Conservation (phyloP, 2,797 vertebrate genomes). For the Champsocephalus gunnari region DNA sequence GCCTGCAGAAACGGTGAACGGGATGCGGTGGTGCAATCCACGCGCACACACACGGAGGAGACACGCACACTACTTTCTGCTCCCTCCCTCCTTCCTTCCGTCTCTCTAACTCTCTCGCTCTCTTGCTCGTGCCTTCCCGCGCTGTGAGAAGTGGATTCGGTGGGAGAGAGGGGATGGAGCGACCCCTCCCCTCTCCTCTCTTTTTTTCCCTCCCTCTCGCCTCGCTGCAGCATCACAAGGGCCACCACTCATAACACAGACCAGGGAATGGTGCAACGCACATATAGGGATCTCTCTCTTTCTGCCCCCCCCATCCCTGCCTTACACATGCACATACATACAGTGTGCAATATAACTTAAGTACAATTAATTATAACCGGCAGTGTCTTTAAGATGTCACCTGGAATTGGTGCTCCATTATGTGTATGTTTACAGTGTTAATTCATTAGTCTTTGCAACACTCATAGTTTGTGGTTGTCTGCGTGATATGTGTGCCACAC, state of each 20-base stretch:
- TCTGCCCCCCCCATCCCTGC: background rate
- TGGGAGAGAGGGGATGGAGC: conserved; percentile 81
- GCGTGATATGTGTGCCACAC: background rate
- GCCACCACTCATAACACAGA: conserved; percentile 84
- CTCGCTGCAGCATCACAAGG: conserved; percentile 90
- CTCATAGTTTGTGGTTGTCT: background rate
- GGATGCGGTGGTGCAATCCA: conserved; percentile 88
- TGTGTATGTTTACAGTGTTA: background rate
- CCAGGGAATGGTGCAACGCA: conserved; percentile 90
- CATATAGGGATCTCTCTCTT: conserved; percentile 68
- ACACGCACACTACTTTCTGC: conserved; percentile 57
- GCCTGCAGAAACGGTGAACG: conserved; percentile 80
- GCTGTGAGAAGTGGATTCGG: conserved; percentile 80
- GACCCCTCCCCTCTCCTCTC: conserved; percentile 76
- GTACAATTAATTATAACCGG: background rate
- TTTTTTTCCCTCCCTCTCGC: conserved; percentile 72
- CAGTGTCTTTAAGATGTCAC: background rate
- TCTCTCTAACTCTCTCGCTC: conserved; percentile 52
- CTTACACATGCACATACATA: conserved; percentile 14
- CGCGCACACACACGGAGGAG: conserved; percentile 68
- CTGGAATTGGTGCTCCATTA: background rate
- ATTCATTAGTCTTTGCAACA: background rate
- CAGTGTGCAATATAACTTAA: conserved; percentile 13
- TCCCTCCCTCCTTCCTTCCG: conserved; percentile 34
- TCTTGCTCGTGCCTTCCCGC: conserved; percentile 80